Conservation (phyloP, 2,113 vertebrate species). For the Poeciliopsis occidentalis region DNA sequence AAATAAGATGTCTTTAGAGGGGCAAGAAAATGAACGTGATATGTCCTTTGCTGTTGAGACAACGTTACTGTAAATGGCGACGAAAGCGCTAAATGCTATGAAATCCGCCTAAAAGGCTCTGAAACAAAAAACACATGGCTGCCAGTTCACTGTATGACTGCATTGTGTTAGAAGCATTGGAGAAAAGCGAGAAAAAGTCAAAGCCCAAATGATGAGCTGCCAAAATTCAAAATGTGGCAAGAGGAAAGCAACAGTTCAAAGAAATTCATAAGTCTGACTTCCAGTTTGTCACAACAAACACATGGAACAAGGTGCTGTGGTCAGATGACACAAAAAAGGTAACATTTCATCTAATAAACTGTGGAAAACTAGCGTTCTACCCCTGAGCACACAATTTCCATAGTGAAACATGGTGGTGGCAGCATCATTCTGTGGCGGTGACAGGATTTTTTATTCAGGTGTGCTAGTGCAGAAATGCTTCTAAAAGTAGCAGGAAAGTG, state of each 20-base stretch:
- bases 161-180: neutral
- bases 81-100: neutral
- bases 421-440: no score
- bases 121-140: neutral
- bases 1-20: conserved; percentile 7
- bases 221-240: neutral
- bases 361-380: no score
- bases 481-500: no score
- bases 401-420: no score
- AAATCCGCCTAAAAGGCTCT: neutral
- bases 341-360: no score
- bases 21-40: neutral
- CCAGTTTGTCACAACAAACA: neutral
- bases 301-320: neutral
- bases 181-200: no score
- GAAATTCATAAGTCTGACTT: neutral
- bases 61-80: neutral
- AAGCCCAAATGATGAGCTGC: neutral
- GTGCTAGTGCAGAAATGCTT: neutral
- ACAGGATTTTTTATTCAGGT: neutral
- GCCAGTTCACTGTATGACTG: neutral
- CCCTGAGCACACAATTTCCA: no score
- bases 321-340: neutral
- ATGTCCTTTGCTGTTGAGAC: neutral
- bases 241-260: neutral